Conservation (phyloP, 1,140 invertebrate species). For the Drosophila pectinifera region DNA sequence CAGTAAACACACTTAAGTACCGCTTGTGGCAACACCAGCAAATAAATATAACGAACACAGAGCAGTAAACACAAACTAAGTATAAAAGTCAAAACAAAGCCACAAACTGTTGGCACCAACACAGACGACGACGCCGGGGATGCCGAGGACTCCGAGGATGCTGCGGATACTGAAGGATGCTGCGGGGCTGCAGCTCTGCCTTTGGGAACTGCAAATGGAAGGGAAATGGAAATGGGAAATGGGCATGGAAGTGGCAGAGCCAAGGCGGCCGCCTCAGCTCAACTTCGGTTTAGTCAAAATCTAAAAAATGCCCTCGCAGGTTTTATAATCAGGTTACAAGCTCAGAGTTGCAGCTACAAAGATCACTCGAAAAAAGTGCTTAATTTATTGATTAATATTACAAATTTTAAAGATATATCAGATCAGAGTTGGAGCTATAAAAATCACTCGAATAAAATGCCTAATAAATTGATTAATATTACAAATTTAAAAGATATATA, state of each 20-base stretch:
- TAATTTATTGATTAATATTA: not conserved
- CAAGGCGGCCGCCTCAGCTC: not conserved
- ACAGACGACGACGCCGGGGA: slow-evolving; percentile 3
- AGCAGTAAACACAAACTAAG: slow-evolving; percentile 80
- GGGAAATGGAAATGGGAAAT: not conserved
- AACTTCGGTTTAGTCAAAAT: not conserved
- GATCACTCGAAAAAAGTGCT: not conserved
- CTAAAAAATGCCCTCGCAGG: not conserved
- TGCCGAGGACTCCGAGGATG: not conserved
- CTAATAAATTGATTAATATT: not conserved
- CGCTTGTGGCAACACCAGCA: slow-evolving; percentile 72
- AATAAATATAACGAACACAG: slow-evolving; percentile 50
- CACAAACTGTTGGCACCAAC: slow-evolving; percentile 75
- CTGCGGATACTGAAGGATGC: too few relatives aligned
- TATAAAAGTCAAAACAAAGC: slow-evolving; percentile 83
- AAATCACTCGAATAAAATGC: not conserved
- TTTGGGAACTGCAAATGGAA: not conserved
- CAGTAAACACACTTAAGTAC: slow-evolving; percentile 78
- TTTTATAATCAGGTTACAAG: too few relatives aligned
- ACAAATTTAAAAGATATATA: too few relatives aligned
- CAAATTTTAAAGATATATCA: too few relatives aligned
- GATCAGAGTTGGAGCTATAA: not conserved
- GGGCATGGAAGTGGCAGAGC: not conserved
- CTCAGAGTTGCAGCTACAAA: not conserved
- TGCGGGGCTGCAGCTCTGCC: too few relatives aligned